Conservation (phyloP, 2,797 vertebrate species). For the Phalanger gymnotis region DNA sequence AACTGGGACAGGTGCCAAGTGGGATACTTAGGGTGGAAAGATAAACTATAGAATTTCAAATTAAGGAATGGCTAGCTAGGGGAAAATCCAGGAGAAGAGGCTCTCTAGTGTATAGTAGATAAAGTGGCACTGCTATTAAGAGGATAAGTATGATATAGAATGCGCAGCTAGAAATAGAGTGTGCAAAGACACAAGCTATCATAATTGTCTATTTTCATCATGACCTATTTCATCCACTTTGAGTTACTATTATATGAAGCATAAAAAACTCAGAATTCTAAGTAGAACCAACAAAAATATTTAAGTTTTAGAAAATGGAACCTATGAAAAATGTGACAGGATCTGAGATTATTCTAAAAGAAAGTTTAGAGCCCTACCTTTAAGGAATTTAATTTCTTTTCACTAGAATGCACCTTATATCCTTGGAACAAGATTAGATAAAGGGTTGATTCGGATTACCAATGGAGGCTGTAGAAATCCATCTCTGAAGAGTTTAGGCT, state of each 20-base stretch:
- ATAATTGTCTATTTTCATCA: not conserved
- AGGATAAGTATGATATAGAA: not conserved
- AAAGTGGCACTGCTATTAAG: not conserved
- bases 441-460: not conserved
- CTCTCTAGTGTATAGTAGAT: not conserved
- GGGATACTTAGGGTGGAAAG: slow-evolving; percentile 6
- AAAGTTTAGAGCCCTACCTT: not conserved
- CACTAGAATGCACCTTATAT: not conserved
- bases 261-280: not conserved
- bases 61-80: slow-evolving; percentile 1
- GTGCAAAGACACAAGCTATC: not conserved
- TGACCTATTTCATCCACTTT: not conserved
- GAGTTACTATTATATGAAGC: not conserved
- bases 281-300: not conserved
- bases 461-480: not conserved
- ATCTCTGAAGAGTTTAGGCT: not conserved
- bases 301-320: not conserved
- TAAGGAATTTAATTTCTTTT: not conserved
- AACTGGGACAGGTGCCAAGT: not conserved
- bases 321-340: not conserved
- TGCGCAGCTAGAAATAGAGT: not conserved
- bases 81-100: not conserved
- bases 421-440: not conserved
- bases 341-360: not conserved
- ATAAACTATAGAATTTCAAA: not conserved